phyloP scores from a whole-genome alignment of 2,797 vertebrate genomes.

The Phoxinus dragarum region DNA sequence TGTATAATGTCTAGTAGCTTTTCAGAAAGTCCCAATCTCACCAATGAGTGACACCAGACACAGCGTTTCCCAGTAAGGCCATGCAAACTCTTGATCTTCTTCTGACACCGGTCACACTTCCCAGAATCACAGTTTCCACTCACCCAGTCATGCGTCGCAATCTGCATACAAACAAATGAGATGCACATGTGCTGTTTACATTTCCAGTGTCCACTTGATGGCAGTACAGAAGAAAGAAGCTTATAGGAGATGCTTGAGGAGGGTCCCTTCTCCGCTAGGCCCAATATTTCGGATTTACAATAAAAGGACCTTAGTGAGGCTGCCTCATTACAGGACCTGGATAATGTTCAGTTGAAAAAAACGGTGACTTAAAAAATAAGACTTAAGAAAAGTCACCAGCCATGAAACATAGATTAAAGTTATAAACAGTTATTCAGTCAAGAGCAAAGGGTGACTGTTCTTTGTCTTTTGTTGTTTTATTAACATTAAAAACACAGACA shows the following conservation, averaged over 20 bases:
- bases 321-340: not conserved
- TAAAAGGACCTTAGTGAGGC: not conserved
- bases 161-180: conserved; percentile 71
- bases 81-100: conserved; percentile 90
- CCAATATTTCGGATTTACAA: not conserved
- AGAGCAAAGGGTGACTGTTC: not conserved
- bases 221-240: not conserved
- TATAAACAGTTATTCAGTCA: not conserved
- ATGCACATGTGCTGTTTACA: conserved; percentile 15
- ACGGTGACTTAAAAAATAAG: no score
- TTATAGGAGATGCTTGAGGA: not conserved
- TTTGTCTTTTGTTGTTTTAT: not conserved
- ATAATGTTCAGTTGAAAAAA: not conserved
- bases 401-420: not conserved
- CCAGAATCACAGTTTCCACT: conserved; percentile 87
- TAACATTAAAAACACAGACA: not conserved
- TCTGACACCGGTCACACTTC: conserved; percentile 90
- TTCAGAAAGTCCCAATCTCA: conserved; percentile 65
- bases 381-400: not conserved
- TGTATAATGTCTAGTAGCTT: not conserved
- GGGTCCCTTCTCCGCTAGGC: not conserved
- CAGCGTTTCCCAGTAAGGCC: conserved; percentile 89
- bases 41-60: conserved; percentile 92
- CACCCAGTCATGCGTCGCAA: conserved; percentile 88
- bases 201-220: conserved; percentile 12